phyloP scores from a whole-genome alignment of 2,113 vertebrate species.

The Carassius auratus region DNA sequence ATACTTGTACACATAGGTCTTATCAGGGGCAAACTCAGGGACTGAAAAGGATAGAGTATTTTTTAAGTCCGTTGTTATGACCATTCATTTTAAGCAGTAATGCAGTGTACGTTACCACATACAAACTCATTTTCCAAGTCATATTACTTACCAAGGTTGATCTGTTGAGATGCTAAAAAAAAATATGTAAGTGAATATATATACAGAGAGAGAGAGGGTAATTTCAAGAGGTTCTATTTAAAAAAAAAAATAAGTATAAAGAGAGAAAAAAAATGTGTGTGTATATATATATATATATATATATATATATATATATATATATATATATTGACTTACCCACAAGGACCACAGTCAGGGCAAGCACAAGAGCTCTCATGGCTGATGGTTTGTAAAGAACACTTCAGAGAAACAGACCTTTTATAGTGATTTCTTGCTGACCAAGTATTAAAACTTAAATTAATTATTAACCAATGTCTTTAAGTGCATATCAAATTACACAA shows the following conservation, averaged over 20 bases:
- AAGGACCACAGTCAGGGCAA: slow-evolving; percentile 77
- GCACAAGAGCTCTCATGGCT: slow-evolving; percentile 46
- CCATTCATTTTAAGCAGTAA: neutral
- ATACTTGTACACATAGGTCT: slow-evolving; percentile 77
- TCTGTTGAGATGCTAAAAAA: slow-evolving; percentile 59
- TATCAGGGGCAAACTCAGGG: slow-evolving; percentile 71
- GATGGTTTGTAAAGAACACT: slow-evolving; percentile 55
- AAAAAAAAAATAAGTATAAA: too few species aligned
- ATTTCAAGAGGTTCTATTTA: too few species aligned
- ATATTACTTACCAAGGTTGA: slow-evolving; percentile 57
- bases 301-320: too few species aligned
- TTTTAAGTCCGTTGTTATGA: too few species aligned
- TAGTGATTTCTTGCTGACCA: slow-evolving; percentile 54
- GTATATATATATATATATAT: too few species aligned
- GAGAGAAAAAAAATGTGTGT: too few species aligned
- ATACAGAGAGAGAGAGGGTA: too few species aligned
- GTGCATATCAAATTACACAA: too few species aligned
- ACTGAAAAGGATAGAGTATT: slow-evolving; percentile 64
- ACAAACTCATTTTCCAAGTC: neutral
- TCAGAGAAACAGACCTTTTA: slow-evolving; percentile 60
- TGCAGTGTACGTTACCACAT: neutral
- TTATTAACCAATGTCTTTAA: slow-evolving; percentile 32
- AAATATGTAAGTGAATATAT: too few species aligned
- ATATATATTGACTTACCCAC: slow-evolving; percentile 76
- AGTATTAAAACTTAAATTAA: neutral